phyloP scores from a whole-genome alignment of 2,113 vertebrate species.

The Thymallus thymallus region DNA sequence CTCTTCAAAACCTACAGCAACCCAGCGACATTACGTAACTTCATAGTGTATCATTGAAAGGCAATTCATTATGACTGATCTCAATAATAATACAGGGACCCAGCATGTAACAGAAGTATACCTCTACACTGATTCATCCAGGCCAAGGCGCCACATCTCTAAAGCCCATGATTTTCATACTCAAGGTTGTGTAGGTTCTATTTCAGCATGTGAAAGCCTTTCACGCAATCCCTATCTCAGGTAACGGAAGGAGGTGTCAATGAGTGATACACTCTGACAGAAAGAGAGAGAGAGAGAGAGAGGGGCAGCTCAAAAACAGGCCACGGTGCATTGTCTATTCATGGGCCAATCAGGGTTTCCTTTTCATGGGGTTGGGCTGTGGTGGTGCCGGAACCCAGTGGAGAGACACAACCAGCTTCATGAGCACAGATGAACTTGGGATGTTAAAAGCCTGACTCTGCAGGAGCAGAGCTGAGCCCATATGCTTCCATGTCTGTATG shows the following conservation, averaged over 20 bases:
- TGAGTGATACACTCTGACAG: not conserved
- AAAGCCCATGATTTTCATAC: too few relatives aligned
- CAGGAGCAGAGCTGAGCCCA: not conserved
- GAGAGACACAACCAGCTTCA: conserved; percentile 58
- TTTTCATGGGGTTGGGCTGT: conserved; percentile 48
- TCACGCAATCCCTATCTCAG: not conserved
- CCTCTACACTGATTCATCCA: too few relatives aligned
- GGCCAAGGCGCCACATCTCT: too few relatives aligned
- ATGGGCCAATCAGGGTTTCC: conserved; percentile 37
- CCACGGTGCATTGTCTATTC: conserved; percentile 21
- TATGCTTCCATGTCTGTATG: not conserved
- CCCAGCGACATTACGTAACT: too few relatives aligned
- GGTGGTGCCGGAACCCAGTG: conserved; percentile 44
- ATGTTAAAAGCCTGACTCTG: conserved; percentile 21
- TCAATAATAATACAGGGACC: too few relatives aligned
- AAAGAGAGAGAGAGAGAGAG: not conserved
- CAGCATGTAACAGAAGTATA: too few relatives aligned
- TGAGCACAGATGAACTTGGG: conserved; percentile 41
- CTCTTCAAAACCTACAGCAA: too few relatives aligned
- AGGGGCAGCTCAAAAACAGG: not conserved
- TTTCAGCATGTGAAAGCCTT: not conserved
- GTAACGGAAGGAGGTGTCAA: not conserved
- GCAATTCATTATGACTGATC: too few relatives aligned
- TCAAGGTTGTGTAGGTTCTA: too few relatives aligned
- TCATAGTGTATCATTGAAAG: too few relatives aligned